Evolutionary conservation across 2,888 invertebrate species (phyloP).

Genomic region (Ormyrus nitidulus): DNA sequence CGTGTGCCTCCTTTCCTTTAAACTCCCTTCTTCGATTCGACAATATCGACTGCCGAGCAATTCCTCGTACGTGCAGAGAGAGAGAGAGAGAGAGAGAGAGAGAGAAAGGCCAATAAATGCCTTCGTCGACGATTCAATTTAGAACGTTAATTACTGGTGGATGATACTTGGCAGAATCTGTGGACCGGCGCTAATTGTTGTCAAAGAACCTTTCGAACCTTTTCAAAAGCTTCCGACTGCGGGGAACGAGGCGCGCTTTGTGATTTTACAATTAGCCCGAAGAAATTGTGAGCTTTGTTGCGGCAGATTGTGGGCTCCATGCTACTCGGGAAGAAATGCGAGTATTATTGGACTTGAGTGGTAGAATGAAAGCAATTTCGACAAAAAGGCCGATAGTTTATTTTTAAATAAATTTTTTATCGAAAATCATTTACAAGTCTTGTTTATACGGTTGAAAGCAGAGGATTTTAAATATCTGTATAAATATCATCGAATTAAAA

Average conservation of each 20-base stretch:
- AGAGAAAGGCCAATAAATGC: slow-evolving; percentile 16
- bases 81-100: not conserved
- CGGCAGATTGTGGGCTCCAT: too few relatives aligned
- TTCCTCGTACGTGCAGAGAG: slow-evolving; percentile 3
- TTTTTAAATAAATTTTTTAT: too few relatives aligned
- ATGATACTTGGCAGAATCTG: slow-evolving; percentile 33
- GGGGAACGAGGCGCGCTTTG: not conserved
- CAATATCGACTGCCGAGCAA: slow-evolving; percentile 36
- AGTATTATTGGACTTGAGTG: too few relatives aligned
- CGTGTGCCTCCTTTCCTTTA: slow-evolving; percentile 28
- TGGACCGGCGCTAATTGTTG: slow-evolving; percentile 1
- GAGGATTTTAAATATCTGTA: not conserved
- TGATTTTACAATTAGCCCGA: slow-evolving; percentile 15
- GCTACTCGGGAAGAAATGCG: too few relatives aligned
- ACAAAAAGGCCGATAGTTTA: too few relatives aligned
- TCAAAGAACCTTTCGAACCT: not conserved
- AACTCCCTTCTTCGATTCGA: slow-evolving; percentile 35
- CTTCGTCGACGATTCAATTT: slow-evolving; percentile 42
- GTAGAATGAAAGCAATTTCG: too few relatives aligned
- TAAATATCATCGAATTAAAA: not conserved
- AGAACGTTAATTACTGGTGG: slow-evolving; percentile 50
- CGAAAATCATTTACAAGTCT: too few relatives aligned
- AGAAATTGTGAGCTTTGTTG: slow-evolving; percentile 7
- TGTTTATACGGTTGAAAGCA: too few relatives aligned
- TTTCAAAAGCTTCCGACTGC: not conserved